Evolutionary conservation across 2,113 vertebrate genomes (phyloP), one percentile per base, ranked within the genome.

Genomic region (Aix galericulata): DNA sequence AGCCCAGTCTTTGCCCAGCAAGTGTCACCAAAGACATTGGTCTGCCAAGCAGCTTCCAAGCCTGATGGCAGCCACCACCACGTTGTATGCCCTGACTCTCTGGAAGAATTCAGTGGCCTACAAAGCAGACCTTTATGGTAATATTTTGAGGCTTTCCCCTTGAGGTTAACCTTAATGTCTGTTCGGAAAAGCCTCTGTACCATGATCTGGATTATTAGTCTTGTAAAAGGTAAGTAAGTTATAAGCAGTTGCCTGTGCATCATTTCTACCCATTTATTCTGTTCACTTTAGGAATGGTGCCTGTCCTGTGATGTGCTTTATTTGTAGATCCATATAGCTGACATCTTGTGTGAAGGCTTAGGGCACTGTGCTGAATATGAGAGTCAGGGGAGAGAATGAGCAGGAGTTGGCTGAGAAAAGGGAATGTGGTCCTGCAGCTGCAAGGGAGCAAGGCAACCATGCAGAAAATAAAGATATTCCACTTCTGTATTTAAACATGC

Each of bases 1-100:
- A 67, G 58, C 13, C 1, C 13, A 0, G 13, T 32, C 12, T 15
- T 34, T 86, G 38, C 32, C 36, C 12, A 12, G 15, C 29, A 63
- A 34, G 29, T 44, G 34, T 12, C 42, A 77, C 4, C 29, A 44
- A 67, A 71, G 26, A 78, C 0, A 78, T 0, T 20, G 17, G 17
- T 84, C 48, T 68, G 38, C 9, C 31, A 40, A 59, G 42, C 27
- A 46, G 8, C 36, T 63, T 40, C 4, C 0, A 40, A 83, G 18
- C 20, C 27, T 9, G 9, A 2, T 2, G 31, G 34, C 27, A 66
- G 26, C 0, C 0, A 4, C 15, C 56, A 62, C 25, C 44, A 13
- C 0, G 0, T 1, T 40, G 16, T n/a, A 42, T 22, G 44, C 5
- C 6, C 18, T 4, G 0, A 42, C 8, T 29, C 26, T 48, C 9